Evolutionary conservation across 2,113 vertebrate species (phyloP).

Genomic region (Menidia beryllina): DNA sequence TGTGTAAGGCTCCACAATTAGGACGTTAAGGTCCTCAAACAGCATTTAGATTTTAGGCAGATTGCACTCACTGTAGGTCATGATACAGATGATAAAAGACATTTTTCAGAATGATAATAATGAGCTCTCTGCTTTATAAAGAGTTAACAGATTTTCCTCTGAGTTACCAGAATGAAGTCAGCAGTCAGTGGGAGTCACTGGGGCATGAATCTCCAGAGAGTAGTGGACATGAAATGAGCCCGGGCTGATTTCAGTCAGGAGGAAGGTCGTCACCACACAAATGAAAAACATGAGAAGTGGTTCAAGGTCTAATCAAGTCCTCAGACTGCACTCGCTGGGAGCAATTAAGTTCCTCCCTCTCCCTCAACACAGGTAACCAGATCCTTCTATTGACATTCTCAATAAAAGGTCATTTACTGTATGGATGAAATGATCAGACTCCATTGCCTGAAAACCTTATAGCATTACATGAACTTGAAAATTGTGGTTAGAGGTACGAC

Average conservation of each 20-base stretch:
- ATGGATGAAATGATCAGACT: slow-evolving; percentile 76
- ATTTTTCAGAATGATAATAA: slow-evolving; percentile 37
- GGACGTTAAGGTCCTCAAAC: not conserved
- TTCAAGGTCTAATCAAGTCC: slow-evolving; percentile 84
- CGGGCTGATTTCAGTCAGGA: slow-evolving; percentile 76
- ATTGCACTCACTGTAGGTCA: not conserved
- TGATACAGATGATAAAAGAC: slow-evolving; percentile 26
- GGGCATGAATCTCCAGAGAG: slow-evolving; percentile 76
- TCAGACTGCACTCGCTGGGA: slow-evolving; percentile 81
- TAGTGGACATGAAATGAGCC: slow-evolving; percentile 72
- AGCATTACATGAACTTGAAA: slow-evolving; percentile 60
- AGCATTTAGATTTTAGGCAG: slow-evolving; percentile 8
- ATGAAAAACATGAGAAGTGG: slow-evolving; percentile 86
- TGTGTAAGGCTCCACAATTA: not conserved
- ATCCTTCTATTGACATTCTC: slow-evolving; percentile 81
- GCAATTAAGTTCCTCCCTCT: slow-evolving; percentile 81
- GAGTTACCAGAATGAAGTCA: slow-evolving; percentile 65
- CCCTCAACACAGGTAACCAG: slow-evolving; percentile 81
- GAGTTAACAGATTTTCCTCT: slow-evolving; percentile 62
- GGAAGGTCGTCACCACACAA: slow-evolving; percentile 83
- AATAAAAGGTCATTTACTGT: slow-evolving; percentile 82
- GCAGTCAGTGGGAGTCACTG: slow-evolving; percentile 71
- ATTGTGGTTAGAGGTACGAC: slow-evolving; percentile 49
- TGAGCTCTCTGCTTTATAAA: slow-evolving; percentile 50
- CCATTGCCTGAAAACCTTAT: slow-evolving; percentile 53